phyloP scores from a whole-genome alignment of 2,888 invertebrate genomes.

The Trissolcus japonicus region DNA sequence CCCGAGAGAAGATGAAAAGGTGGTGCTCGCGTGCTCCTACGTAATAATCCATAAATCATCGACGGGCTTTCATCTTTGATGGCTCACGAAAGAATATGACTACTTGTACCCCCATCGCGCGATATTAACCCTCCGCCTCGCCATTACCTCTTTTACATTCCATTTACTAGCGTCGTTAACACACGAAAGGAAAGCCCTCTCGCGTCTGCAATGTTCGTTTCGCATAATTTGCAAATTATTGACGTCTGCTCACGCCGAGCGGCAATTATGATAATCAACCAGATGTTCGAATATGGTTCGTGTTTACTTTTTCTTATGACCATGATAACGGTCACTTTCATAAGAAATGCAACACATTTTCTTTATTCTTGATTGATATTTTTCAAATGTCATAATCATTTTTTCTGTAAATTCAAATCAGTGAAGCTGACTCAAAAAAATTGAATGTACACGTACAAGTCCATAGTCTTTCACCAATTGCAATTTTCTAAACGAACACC shows the following conservation, averaged over 20 bases:
- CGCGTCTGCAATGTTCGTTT: conserved; percentile 59
- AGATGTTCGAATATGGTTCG: conserved; percentile 32
- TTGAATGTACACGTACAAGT: no score
- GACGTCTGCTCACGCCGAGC: conserved; percentile 53
- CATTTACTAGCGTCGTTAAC: conserved; percentile 58
- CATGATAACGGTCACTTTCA: no score
- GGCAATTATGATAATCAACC: conserved; percentile 56
- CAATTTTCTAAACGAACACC: no score
- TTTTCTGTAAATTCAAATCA: no score
- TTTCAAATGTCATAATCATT: no score
- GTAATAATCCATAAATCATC: conserved; percentile 71
- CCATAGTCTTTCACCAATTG: no score
- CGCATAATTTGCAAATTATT: conserved; percentile 63
- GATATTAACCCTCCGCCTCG: conserved; percentile 55
- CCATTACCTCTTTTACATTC: conserved; percentile 58
- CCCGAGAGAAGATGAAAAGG: conserved; percentile 45
- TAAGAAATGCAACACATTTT: no score
- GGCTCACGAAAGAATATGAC: conserved; percentile 61
- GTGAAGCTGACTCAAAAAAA: no score
- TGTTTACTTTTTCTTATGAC: conserved; percentile 28
- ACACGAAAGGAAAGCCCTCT: conserved; percentile 49
- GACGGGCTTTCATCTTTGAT: conserved; percentile 65
- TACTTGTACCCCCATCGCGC: conserved; percentile 50
- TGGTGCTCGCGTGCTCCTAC: conserved; percentile 64
- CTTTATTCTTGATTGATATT: no score